Evolutionary conservation across 2,113 vertebrate genomes (phyloP).

Genomic region (Melozone crissalis): DNA sequence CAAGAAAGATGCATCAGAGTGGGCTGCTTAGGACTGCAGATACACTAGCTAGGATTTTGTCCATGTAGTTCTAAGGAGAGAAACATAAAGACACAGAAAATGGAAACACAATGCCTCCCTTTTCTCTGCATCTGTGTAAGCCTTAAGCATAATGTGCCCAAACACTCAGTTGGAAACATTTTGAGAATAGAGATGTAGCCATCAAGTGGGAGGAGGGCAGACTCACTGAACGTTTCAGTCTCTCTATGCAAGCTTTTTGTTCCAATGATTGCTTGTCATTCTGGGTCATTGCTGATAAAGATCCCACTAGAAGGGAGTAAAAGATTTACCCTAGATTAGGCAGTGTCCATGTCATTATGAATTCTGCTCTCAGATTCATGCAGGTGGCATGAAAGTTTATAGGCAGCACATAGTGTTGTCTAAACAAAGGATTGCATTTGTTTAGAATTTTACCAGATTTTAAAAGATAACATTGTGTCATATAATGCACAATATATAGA

Average conservation of each 20-base stretch:
- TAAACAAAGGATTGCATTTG: neutral
- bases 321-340: constrained; percentile 24
- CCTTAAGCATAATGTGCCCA: neutral
- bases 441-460: neutral
- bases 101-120: neutral
- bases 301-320: constrained; percentile 14
- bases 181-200: neutral
- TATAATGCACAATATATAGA: neutral
- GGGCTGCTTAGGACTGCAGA: neutral
- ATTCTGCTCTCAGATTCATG: constrained; percentile 41
- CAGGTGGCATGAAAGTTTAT: constrained; percentile 24
- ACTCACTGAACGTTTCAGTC: neutral
- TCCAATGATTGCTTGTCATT: constrained; percentile 31
- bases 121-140: neutral
- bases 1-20: neutral
- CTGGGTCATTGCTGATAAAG: constrained; percentile 53
- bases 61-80: neutral
- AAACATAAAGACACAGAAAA: neutral
- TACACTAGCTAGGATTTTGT: neutral
- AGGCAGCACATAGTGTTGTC: neutral
- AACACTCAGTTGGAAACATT: neutral
- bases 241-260: neutral
- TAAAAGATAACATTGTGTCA: neutral
- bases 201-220: neutral
- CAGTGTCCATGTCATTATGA: neutral